Evolutionary conservation across 2,797 vertebrate species (phyloP).

Genomic region (Chelidonichthys spinosus): DNA sequence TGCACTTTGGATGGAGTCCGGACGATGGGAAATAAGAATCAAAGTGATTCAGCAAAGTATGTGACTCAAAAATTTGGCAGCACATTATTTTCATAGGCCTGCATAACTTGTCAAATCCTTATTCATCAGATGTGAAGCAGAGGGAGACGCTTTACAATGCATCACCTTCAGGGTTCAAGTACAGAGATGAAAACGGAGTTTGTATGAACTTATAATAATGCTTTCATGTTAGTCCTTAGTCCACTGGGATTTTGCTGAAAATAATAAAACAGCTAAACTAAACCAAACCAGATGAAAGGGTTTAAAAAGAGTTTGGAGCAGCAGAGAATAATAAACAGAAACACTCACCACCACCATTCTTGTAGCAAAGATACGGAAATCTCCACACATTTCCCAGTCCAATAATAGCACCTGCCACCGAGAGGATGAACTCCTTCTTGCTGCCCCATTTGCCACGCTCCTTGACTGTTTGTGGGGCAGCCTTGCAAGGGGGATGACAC

Average conservation of each 20-base stretch:
- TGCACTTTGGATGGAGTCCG: not conserved
- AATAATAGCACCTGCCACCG: slow-evolving; percentile 75
- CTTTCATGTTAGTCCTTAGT: not conserved
- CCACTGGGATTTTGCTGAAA: not conserved
- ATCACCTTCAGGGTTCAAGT: not conserved
- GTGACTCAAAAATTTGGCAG: not conserved
- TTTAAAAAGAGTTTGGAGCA: not conserved
- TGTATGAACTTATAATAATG: not conserved
- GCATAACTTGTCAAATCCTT: slow-evolving; percentile 52
- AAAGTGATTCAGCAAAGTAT: slow-evolving; percentile 34
- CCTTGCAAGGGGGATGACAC: slow-evolving; percentile 22
- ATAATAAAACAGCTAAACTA: not conserved
- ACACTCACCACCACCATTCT: slow-evolving; percentile 78
- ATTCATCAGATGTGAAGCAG: slow-evolving; percentile 40
- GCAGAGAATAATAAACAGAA: not conserved
- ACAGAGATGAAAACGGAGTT: not conserved
- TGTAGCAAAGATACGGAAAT: slow-evolving; percentile 82
- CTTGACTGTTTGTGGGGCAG: not conserved
- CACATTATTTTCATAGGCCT: slow-evolving; percentile 38
- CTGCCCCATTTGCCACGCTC: slow-evolving; percentile 75
- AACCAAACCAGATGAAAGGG: not conserved
- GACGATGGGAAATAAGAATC: not conserved
- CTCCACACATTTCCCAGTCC: slow-evolving; percentile 81
- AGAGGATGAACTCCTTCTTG: slow-evolving; percentile 76
- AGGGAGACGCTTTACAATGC: not conserved